Base-by-base conservation (phyloP, 2,888 invertebrate species). In the Heliconius cydno region DNA sequence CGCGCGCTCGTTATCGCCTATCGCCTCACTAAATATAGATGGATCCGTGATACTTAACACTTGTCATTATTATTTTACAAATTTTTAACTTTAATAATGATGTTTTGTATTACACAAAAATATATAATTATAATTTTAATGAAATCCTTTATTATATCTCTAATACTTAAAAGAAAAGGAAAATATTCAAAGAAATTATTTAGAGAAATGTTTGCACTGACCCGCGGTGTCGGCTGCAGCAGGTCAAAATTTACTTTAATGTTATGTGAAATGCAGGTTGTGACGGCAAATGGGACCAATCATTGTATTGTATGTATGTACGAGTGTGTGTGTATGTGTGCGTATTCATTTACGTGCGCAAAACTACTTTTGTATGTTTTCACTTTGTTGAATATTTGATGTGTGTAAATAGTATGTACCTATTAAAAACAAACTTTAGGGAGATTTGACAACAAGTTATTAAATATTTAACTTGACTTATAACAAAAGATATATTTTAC, bases 1-100 rank as follows among this genome's bases (percentile, higher is more conserved):
- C 19, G 6, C 34, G 83, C 82, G 38, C 19, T 25, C 60, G 74
- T 79, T 79, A 79, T 78, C 78, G 60, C 19, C 68, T 74, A 79
- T 78, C 78, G 60, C 19, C 68, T 74, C 28, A 68, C 78, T 63
- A 60, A 74, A 73, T 60, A 73, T 73, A 73, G 73, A 73, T 73
- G 73, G n/a, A 60, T 73, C 60, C 34, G 73, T 75, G 41, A 75
- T 28, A 75, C 65, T 41, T 65, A 15, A 75, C 75, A 25, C 60
- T 60, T 52, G 12, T 60, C 19, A 22, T 72, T 10, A n/a, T 41
- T 57, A 57, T 34, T 34, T 34, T n/a, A 73, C 6, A 25, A 25
- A 10, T 52, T 19, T 25, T 46, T 71, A n/a, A 38, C 19, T 52
- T 19, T 19, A 52, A 52, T 6, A 19, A 52, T 19, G 52, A 52